Percentiles rank a stretch among this genome's conserved stretches.
These are phyloP conservation scores for Morbakka virulenta DNA, from an alignment of 30 jellyfish, hydroid and myxozoan species.

Conservation along the genomic window DNA sequence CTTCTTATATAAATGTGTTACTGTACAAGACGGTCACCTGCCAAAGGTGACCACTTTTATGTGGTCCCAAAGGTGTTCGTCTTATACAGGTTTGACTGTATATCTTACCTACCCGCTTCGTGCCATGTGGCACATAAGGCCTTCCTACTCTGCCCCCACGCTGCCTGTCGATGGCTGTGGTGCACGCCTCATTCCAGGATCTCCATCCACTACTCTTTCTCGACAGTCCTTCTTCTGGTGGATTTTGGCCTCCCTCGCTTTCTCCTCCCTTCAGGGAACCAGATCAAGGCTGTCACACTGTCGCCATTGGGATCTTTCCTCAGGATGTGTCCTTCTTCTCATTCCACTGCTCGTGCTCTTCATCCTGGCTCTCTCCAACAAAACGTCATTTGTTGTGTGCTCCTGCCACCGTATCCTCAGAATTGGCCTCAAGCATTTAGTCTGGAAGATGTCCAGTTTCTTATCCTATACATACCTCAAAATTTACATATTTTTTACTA, in stretches of 20 bases:
- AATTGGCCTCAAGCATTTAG: neutral
- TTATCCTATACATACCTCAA: too few species aligned
- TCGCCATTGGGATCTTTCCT: neutral
- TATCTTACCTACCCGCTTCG: neutral
- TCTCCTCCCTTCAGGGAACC: conserved; percentile 5
- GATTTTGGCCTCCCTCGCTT: neutral
- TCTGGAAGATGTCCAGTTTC: neutral
- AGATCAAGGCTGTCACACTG: conserved; percentile 10
- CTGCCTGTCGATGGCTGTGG: neutral
- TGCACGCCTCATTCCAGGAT: neutral
- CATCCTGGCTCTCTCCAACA: conserved; percentile 4
- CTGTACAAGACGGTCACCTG: too few species aligned
- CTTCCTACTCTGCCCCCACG: conserved; percentile 11
- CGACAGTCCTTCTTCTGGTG: neutral
- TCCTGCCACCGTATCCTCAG: conserved; percentile 2
- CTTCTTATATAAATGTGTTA: too few species aligned
- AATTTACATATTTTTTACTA: too few species aligned
- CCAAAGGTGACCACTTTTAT: too few species aligned
- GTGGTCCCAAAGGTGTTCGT: too few species aligned
- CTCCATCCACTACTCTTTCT: conserved; percentile 3
- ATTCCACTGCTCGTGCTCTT: neutral
- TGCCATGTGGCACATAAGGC: conserved; percentile 13
- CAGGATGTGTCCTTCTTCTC: conserved; percentile 2
- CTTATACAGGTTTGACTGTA: too few species aligned
- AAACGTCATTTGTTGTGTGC: neutral